Base-by-base conservation (phyloP, 2,113 vertebrate genomes). In the Brachyistius frenatus region DNA sequence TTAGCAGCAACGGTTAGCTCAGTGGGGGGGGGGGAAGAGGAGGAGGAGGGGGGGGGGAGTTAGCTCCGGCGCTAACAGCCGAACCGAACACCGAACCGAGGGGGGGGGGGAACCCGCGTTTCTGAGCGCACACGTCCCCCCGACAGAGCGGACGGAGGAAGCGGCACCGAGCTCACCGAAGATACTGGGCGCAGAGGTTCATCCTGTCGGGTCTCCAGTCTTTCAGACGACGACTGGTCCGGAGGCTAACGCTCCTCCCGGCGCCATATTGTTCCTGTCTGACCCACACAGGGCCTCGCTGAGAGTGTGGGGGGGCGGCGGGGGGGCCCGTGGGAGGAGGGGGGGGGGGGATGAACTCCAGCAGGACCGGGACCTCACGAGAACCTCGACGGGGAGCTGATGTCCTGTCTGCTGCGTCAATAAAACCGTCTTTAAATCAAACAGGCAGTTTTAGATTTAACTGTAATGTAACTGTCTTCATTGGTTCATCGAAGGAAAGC, bases 211-310 rank as follows among this genome's bases (percentile, higher is more conserved):
- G 80, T 89, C 82, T 41, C 81, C 89, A 71, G 89, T 64, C 79
- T 65, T 66, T 93, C 76, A 94, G 61, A 90, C 81, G 69, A 78
- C 84, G 85, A 90, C 89, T 85, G 85, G 88, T 81, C 81, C 86
- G 37, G 73, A 80, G 66, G 91, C 90, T 91, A 93, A 81, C 80
- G 87, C 74, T 83, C 60, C 87, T 88, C 76, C 89, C 81, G 93
- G 74, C 94, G 94, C 94, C 94, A 95, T 95, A 36, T 94, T 94
- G 93, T 91, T 93, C 86, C 92, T 91, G 87, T 89, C 68, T 88
- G 89, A 87, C 73, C 54, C 62, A n/a, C 60, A 71, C 41, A 35
- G 73, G 39, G 64, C 70, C 33, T 7, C 37, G 7, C 39, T 2
- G 11, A 4, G 5, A 3, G 39, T 2, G 10, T 23, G 5, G 16